Evolutionary conservation across 2,113 vertebrate species (phyloP), one percentile per base, ranked within the genome.

Genomic region (Maccullochella peelii): DNA sequence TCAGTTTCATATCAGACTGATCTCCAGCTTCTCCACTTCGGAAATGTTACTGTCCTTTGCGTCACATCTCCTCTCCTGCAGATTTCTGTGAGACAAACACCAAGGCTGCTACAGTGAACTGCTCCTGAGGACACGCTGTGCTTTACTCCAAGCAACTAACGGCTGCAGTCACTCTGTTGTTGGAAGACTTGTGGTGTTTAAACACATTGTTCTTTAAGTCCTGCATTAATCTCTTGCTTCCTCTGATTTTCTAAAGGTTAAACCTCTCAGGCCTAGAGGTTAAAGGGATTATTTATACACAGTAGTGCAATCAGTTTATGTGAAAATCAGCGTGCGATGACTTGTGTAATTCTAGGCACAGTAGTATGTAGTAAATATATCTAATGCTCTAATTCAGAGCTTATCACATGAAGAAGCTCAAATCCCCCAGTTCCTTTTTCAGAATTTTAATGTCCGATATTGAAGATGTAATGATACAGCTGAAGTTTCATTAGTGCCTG

Each of bases 121-220:
- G 70, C 30, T 90, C 33, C 40, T 8, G 75, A 62, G 71, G 68
- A 62, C 76, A 54, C 2, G 3, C 57, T 81, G 75, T 79, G 79
- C 79, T 88, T 73, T 68, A 38, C 55, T 83, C 62, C 58, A 20
- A 61, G 69, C 52, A 63, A 47, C 68, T 61, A 73, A 79, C 6
- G 6, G 59, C 77, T 54, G 61, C 72, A 63, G 79, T 79, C 76
- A 50, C 72, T 74, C 47, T 80, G 59, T 65, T 90, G 44, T 50
- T 40, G 68, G n/a, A 59, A 49, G 68, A 62, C 55, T 36, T 6
- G 8, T 49, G 68, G 71, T 80, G 81, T 86, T 83, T 82, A 84
- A 90, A 88, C 80, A 82, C 63, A 65, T 82, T 85, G 70, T 88
- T 86, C 83, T 72, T 62, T 70, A 58, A 76, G 52, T 76, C 50